Conservation (phyloP, 2,888 invertebrate genomes). For the Philereme vetulata region DNA sequence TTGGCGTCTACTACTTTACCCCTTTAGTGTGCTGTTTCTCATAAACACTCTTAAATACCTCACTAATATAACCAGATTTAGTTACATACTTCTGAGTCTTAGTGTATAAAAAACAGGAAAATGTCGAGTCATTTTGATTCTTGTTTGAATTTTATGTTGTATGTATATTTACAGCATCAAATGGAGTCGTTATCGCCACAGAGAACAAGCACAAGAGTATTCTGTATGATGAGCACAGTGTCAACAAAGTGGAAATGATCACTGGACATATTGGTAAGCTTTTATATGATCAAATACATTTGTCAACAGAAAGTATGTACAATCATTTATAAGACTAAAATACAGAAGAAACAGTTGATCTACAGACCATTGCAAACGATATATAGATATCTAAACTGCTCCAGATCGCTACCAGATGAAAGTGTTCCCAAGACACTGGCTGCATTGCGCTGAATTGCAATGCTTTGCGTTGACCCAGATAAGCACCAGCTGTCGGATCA, state of each 20-base stretch:
- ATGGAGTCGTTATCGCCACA: conserved; percentile 99
- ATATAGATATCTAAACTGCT: no score
- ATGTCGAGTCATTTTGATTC: conserved; percentile 14
- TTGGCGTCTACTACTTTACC: conserved; percentile 30
- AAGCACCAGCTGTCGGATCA: no score
- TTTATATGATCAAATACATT: no score
- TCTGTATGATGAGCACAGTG: conserved; percentile 97
- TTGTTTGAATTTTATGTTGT: no score
- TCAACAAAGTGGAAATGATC: conserved; percentile 98
- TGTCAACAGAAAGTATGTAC: no score
- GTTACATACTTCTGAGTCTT: not conserved
- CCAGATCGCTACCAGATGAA: no score
- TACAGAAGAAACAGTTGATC: no score
- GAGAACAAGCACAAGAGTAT: conserved; percentile 99
- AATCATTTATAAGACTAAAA: no score
- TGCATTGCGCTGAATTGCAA: no score
- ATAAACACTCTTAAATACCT: not conserved
- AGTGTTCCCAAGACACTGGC: no score
- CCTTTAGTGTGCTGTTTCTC: not conserved
- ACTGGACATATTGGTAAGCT: conserved; percentile 88
- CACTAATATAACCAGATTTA: not conserved
- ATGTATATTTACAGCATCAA: conserved; percentile 87
- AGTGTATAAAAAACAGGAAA: conserved; percentile 3
- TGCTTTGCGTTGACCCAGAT: no score
- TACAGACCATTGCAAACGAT: no score